These are phyloP conservation scores for Reticulitermes speratus DNA, from an alignment of 1,140 invertebrate genomes.

Conservation along the genomic window DNA sequence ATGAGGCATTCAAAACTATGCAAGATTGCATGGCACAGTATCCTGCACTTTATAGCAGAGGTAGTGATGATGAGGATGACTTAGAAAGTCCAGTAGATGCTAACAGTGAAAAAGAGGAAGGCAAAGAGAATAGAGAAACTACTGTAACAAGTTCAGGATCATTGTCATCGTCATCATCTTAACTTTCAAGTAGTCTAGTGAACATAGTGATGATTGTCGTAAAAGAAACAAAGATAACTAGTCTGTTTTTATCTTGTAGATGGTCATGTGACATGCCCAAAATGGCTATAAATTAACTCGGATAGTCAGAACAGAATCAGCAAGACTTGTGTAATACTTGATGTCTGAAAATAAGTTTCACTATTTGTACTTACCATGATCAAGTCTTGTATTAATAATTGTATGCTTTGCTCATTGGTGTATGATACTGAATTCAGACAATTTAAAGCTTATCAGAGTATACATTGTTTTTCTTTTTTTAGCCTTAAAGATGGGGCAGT, in stretches of 20 bases:
- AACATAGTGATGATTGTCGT: not conserved
- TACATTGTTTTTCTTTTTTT: too few species aligned
- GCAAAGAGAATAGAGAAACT: not conserved
- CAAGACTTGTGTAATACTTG: not conserved
- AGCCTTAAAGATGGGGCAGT: too few species aligned
- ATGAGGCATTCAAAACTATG: constrained; percentile 87
- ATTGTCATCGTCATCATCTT: not conserved
- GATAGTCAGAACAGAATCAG: not conserved
- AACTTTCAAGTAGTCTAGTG: not conserved
- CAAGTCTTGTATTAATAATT: not conserved
- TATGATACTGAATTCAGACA: too few species aligned
- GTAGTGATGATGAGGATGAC: constrained; percentile 39
- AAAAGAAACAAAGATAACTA: not conserved
- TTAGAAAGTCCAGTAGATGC: constrained; percentile 17
- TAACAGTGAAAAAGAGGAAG: not conserved
- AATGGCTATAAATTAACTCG: not conserved
- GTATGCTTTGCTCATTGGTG: not conserved
- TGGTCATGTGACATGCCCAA: not conserved
- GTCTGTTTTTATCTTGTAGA: not conserved
- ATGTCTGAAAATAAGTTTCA: not conserved
- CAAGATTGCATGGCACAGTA: constrained; percentile 89
- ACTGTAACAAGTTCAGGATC: not conserved
- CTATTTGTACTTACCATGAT: constrained; percentile 1
- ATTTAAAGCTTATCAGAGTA: too few species aligned
- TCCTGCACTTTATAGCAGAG: constrained; percentile 80